These are phyloP conservation scores for Myiagra hebetior DNA, from an alignment of 2,113 vertebrate genomes.

Conservation along the genomic window DNA sequence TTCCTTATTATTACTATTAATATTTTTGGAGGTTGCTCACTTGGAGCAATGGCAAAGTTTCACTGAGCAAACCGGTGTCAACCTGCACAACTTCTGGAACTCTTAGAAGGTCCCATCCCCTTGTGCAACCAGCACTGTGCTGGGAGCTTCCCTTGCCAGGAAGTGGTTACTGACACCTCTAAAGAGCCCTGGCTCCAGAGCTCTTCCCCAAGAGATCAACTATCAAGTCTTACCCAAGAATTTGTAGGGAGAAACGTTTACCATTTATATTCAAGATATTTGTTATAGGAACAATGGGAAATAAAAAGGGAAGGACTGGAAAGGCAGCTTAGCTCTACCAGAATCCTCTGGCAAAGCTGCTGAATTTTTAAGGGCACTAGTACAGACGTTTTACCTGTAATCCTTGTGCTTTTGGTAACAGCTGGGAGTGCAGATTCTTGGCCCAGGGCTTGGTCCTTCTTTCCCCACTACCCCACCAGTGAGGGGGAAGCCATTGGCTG, in stretches of 20 bases:
- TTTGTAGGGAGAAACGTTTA: background rate
- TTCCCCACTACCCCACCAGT: background rate
- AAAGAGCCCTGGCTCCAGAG: background rate
- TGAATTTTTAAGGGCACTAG: background rate
- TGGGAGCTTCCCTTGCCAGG: background rate
- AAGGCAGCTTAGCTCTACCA: background rate
- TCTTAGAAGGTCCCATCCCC: background rate
- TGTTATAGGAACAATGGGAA: background rate
- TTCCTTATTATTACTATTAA: background rate
- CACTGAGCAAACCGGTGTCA: background rate
- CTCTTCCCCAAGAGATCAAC: background rate
- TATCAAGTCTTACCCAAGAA: background rate
- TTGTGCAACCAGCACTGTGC: background rate
- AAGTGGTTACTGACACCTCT: background rate
- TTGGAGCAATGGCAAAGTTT: background rate
- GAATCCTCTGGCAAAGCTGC: background rate
- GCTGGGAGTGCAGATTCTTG: background rate
- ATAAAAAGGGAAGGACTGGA: background rate
- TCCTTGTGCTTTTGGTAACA: background rate
- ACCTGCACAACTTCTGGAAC: background rate
- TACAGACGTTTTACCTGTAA: accelerated
- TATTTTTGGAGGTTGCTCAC: background rate
- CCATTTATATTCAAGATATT: background rate
- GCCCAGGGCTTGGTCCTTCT: background rate
- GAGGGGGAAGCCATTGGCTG: background rate